phyloP scores from a whole-genome alignment of 2,797 vertebrate species.

The Hemitrygon akajei region DNA sequence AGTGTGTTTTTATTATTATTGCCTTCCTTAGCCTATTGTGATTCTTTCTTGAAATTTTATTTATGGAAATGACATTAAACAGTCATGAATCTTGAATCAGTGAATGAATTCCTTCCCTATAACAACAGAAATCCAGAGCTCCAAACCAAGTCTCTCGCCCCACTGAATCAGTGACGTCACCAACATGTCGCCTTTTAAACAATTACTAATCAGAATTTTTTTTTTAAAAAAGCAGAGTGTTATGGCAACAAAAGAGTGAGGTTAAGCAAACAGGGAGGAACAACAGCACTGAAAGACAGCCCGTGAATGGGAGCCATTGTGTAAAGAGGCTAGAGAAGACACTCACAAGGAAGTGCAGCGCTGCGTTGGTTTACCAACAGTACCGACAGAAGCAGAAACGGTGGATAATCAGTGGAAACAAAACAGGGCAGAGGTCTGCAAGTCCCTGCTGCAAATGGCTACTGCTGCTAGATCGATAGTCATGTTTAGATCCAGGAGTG shows the following conservation, averaged over 20 bases:
- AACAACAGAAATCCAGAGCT: not conserved
- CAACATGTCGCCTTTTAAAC: not conserved
- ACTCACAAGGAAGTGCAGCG: not conserved
- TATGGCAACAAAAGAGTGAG: not conserved
- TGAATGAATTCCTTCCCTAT: too few relatives aligned
- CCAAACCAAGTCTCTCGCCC: not conserved
- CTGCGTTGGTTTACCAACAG: not conserved
- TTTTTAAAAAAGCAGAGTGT: not conserved
- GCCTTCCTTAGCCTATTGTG: too few relatives aligned
- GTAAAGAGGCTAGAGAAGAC: not conserved
- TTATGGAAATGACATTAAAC: too few relatives aligned
- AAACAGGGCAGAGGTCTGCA: not conserved
- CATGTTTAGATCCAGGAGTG: not conserved
- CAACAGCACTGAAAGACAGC: not conserved
- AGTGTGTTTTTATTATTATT: too few relatives aligned
- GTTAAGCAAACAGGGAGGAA: not conserved
- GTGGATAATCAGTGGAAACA: not conserved
- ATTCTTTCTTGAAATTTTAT: too few relatives aligned
- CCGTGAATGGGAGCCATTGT: not conserved
- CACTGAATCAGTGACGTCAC: not conserved
- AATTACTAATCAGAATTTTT: not conserved
- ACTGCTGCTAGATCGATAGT: not conserved
- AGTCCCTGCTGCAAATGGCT: not conserved
- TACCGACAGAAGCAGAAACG: not conserved
- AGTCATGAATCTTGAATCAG: too few relatives aligned